These are phyloP conservation scores for Diglossa cyanea DNA, from an alignment of 2,797 vertebrate species.

Conservation along the genomic window DNA sequence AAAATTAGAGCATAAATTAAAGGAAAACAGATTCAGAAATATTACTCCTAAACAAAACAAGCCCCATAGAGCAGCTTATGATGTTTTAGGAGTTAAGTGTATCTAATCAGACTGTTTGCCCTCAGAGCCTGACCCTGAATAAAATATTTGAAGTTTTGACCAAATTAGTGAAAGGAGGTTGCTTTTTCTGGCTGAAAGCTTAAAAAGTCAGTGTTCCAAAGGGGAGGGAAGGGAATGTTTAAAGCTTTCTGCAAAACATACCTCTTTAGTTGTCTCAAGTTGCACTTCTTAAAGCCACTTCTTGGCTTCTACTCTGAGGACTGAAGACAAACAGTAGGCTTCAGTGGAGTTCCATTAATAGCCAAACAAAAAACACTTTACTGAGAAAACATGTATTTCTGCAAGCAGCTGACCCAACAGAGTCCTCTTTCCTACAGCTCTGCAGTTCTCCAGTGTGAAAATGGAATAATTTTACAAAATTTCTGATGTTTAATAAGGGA, in stretches of 20 bases:
- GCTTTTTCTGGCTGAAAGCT: not conserved
- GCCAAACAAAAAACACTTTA: not conserved
- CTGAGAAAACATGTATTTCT: not conserved
- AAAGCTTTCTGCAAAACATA: conserved; percentile 11
- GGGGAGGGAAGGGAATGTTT: not conserved
- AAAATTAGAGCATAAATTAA: not conserved
- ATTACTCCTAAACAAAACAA: not conserved
- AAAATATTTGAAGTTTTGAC: not conserved
- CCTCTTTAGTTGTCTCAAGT: not conserved
- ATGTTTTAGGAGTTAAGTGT: not conserved
- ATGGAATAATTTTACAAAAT: not conserved
- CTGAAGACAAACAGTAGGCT: not conserved
- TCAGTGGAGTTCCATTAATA: not conserved
- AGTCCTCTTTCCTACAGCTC: not conserved
- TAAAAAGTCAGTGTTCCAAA: not conserved
- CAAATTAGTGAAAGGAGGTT: not conserved
- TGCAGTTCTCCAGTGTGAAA: not conserved
- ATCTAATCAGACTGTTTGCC: not conserved
- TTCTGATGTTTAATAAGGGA: not conserved
- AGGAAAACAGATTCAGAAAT: not conserved
- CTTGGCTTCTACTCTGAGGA: not conserved
- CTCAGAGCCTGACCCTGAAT: not conserved
- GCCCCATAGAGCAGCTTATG: not conserved
- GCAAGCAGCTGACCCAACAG: not conserved
- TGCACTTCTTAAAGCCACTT: not conserved